Evolutionary conservation across 2,113 vertebrate species (phyloP).

Genomic region (Cacatua alba): DNA sequence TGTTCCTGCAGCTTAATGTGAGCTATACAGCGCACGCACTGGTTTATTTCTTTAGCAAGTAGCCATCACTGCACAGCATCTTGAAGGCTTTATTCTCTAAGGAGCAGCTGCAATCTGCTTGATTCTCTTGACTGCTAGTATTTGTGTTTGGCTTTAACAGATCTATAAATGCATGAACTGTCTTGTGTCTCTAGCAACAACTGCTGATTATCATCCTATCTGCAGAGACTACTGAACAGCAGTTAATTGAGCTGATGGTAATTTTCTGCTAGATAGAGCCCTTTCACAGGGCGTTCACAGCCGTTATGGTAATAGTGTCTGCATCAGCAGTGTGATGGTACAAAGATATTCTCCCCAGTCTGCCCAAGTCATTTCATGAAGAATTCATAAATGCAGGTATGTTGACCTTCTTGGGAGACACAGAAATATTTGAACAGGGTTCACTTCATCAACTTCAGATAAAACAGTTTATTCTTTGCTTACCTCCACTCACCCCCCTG

Average conservation of each 20-base stretch:
- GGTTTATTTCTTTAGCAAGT: not conserved
- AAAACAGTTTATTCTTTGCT: not conserved
- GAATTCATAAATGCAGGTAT: not conserved
- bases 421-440: not conserved
- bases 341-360: not conserved
- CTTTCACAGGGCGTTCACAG: not conserved
- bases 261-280: not conserved
- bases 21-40: not conserved
- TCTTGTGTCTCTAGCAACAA: not conserved
- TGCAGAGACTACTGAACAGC: not conserved
- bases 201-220: not conserved
- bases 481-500: not conserved
- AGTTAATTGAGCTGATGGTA: not conserved
- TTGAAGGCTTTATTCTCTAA: not conserved
- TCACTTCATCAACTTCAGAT: not conserved
- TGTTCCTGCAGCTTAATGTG: not conserved
- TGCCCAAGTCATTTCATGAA: not conserved
- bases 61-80: not conserved
- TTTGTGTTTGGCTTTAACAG: not conserved
- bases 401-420: not conserved
- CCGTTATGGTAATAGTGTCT: not conserved
- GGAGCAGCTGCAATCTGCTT: not conserved
- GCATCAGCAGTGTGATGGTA: not conserved
- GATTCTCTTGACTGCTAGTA: not conserved
- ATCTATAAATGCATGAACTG: not conserved